Evolutionary conservation across 2,888 invertebrate species (phyloP), one percentile per base, ranked within the genome.

Genomic region (Philaethria dido): DNA sequence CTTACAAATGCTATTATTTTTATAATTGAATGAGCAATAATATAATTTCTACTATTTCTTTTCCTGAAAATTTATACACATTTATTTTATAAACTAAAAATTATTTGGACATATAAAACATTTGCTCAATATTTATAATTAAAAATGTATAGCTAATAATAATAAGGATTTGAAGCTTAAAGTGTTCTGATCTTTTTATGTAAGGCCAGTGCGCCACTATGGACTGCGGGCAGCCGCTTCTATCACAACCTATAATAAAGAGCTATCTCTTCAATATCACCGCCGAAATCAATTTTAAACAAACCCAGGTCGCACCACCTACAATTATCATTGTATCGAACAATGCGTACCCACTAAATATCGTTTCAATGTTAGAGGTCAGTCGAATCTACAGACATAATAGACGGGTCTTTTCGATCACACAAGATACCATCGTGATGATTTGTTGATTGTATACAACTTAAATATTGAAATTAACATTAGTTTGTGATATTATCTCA

Each of bases 211-310:
- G 65, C 52, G 57, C 59, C 29, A 47, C 47, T 22, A 36, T 68
- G 70, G 59, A 25, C 67, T 62, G 52, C 66, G 69, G 70, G 75
- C 72, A 64, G 72, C 70, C 70, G 67, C 69, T 77, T 52, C 63
- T 9, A 20, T 22, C 55, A 62, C 70, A 82, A 80, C 81, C 83
- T 81, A 81, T 88, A 88, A 89, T 89, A 88, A 87, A 75, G 80
- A 79, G 70, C 78, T 89, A 91, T 92, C 92, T 78, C 68, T 74
- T 70, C 75, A 74, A 77, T 82, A 89, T 92, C 91, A 84, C 79
- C 80, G 79, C 87, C 91, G 85, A 89, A 92, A 91, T 91, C 92
- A 90, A 92, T 92, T 92, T 89, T 89, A 90, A 91, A 91, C 89
- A 90, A 90, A 91, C 89, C 88, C 83, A 83, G 84, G 82, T 87